A percentile compares a stretch with the other conserved stretches of the same genome.
Evolutionary conservation across 2,113 vertebrate genomes (phyloP).

Genomic region (Eclectus roratus): DNA sequence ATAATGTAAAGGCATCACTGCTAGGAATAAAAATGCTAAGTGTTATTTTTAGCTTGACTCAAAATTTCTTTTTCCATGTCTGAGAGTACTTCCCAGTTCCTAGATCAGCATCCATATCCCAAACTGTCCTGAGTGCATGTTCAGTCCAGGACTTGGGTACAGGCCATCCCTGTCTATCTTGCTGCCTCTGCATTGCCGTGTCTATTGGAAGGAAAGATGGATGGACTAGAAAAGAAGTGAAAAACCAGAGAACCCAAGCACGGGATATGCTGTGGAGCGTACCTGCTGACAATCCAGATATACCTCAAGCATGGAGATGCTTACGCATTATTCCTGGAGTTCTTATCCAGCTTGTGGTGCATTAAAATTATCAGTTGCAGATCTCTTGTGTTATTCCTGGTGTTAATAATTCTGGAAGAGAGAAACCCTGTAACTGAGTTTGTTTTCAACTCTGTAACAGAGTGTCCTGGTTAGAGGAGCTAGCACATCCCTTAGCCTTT

Average conservation of each 20-base stretch:
- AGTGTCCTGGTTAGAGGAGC: not conserved
- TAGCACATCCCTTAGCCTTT: not conserved
- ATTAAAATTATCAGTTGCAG: not conserved
- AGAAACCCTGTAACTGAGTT: not conserved
- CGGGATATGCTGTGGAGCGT: not conserved
- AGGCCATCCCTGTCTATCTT: not conserved
- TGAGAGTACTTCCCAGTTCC: not conserved
- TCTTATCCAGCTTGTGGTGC: not conserved
- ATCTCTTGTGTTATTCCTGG: not conserved
- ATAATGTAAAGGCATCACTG: not conserved
- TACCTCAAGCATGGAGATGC: not conserved
- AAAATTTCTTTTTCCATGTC: not conserved
- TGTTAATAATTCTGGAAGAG: not conserved
- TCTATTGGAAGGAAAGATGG: not conserved
- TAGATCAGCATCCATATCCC: not conserved
- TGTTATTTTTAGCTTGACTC: not conserved
- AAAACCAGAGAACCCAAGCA: not conserved
- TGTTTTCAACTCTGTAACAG: not conserved
- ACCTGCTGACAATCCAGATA: not conserved
- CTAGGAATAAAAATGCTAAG: not conserved
- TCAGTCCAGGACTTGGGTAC: not conserved
- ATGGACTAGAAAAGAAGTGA: not conserved
- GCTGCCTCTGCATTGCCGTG: not conserved
- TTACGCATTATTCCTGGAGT: not conserved
- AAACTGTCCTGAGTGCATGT: not conserved